Conservation (phyloP, 1,140 invertebrate genomes). For the Bombus turneri region DNA sequence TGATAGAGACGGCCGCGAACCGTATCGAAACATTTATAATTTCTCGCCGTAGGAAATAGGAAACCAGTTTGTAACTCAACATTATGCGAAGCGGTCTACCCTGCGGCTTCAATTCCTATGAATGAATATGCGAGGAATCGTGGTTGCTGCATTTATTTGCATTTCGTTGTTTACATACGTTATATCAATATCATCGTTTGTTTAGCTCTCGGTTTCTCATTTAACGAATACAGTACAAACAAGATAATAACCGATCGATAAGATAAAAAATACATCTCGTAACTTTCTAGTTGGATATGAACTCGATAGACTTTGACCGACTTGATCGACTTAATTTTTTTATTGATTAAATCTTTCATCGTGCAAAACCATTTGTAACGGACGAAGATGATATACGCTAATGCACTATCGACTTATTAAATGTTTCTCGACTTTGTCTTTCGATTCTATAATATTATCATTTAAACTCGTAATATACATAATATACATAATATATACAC, state of each 20-base stretch:
- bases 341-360: no score
- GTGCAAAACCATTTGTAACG: no score
- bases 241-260: slow-evolving; percentile 2
- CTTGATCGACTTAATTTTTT: no score
- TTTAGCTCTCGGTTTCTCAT: not conserved
- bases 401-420: no score
- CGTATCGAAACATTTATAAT: slow-evolving; percentile 70
- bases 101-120: slow-evolving; percentile 36
- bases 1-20: slow-evolving; percentile 58
- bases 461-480: no score
- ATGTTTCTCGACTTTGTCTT: no score
- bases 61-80: slow-evolving; percentile 47
- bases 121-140: slow-evolving; percentile 30
- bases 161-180: not conserved
- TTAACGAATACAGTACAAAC: slow-evolving; percentile 10
- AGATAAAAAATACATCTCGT: not conserved
- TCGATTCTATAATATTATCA: no score
- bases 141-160: not conserved
- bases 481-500: no score
- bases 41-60: slow-evolving; percentile 44
- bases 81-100: slow-evolving; percentile 1
- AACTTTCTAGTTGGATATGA: not conserved
- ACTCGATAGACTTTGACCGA: no score
- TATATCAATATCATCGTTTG: not conserved
- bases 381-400: no score